Evolutionary conservation across 2,797 vertebrate species (phyloP).

Genomic region (Acanthiza pusilla): DNA sequence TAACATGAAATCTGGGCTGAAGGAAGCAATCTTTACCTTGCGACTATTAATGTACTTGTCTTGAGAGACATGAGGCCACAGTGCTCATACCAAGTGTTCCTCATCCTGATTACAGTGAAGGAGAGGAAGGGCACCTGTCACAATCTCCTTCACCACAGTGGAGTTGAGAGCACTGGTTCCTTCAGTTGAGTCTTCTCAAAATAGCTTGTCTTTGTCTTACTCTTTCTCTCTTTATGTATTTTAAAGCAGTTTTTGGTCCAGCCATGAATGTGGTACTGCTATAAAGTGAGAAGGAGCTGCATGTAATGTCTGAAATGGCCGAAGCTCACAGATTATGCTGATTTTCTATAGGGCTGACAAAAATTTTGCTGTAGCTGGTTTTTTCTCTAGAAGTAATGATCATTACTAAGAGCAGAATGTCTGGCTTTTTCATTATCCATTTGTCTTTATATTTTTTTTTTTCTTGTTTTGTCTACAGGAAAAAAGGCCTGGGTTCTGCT

Average conservation of each 20-base stretch:
- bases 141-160: accelerated
- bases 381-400: background rate
- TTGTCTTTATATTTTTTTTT: background rate
- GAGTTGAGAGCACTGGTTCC: background rate
- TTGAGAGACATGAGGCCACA: background rate
- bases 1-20: background rate
- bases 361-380: background rate
- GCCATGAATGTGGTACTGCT: background rate
- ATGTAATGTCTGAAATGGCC: background rate
- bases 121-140: background rate
- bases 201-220: background rate
- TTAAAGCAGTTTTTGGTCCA: background rate
- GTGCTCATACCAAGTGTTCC: accelerated
- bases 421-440: background rate
- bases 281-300: background rate
- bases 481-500: background rate
- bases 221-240: background rate
- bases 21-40: background rate
- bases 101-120: background rate
- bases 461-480: background rate
- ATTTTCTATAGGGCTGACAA: background rate
- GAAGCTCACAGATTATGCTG: background rate
- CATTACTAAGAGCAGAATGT: background rate
- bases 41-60: background rate
- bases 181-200: background rate